These are phyloP conservation scores for Rhinoderma darwinii DNA, from an alignment of 2,113 vertebrate genomes.

Conservation along the genomic window DNA sequence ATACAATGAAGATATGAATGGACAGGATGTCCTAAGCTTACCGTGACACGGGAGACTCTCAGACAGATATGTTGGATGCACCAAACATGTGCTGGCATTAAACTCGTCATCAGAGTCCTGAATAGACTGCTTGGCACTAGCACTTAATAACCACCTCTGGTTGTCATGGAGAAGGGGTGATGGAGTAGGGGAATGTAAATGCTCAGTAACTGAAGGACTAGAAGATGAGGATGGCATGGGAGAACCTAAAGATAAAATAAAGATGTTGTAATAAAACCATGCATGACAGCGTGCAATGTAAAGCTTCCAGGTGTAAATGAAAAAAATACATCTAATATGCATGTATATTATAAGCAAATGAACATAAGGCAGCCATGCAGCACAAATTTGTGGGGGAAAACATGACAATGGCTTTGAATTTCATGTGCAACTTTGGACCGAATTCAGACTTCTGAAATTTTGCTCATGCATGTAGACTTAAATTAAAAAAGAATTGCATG, in stretches of 20 bases:
- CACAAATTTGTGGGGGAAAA: not conserved
- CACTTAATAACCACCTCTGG: constrained; percentile 83
- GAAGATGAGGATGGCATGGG: constrained; percentile 80
- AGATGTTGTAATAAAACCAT: constrained; percentile 60
- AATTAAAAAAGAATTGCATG: not conserved
- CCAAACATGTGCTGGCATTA: constrained; percentile 70
- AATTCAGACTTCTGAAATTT: not conserved
- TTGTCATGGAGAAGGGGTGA: constrained; percentile 78
- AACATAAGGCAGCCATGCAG: not conserved
- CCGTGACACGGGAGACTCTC: constrained; percentile 71
- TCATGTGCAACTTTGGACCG: not conserved
- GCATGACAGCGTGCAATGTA: not conserved
- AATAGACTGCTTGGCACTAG: constrained; percentile 76
- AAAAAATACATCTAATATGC: not conserved
- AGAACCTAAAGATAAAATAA: constrained; percentile 74
- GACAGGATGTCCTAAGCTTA: constrained; percentile 70
- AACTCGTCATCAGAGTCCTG: constrained; percentile 80
- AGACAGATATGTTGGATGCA: constrained; percentile 66
- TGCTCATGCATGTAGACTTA: not conserved
- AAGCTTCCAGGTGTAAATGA: not conserved
- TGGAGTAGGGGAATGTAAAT: constrained; percentile 78
- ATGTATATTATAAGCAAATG: not conserved
- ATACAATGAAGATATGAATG: constrained; percentile 57
- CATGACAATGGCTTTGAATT: not conserved
- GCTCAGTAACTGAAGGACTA: constrained; percentile 80